phyloP scores from a whole-genome alignment of 2,888 invertebrate genomes.

The Spicauda simplicius region DNA sequence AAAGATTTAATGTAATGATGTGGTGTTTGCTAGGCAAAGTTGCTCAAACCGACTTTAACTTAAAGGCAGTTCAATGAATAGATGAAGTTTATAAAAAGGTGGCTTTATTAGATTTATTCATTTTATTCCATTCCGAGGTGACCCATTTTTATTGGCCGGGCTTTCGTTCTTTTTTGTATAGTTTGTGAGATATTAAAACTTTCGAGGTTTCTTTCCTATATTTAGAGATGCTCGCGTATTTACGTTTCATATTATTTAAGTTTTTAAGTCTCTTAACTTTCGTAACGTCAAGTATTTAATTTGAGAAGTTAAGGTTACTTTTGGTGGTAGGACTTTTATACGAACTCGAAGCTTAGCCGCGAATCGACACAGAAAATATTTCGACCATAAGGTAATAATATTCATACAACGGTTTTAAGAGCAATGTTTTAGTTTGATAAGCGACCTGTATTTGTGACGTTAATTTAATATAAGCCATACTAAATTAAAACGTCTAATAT shows the following conservation, averaged over 20 bases:
- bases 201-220: conserved; percentile 18
- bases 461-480: no score
- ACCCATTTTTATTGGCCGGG: conserved; percentile 47
- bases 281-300: background rate
- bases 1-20: background rate
- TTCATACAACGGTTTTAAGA: no score
- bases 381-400: no score
- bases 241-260: background rate
- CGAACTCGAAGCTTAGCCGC: no score
- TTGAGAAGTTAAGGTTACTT: no score
- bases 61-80: conserved; percentile 10
- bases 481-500: no score
- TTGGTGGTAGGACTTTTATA: no score
- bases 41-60: conserved; percentile 8
- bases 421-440: no score
- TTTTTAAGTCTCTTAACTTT: background rate
- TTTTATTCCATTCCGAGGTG: conserved; percentile 49
- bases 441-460: no score
- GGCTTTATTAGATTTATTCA: conserved; percentile 67
- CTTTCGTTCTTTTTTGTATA: conserved; percentile 43
- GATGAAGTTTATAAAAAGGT: conserved; percentile 60
- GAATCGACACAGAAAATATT: no score
- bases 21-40: conserved; percentile 3
- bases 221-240: conserved; percentile 33
- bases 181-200: conserved; percentile 44